Evolutionary conservation across 1,140 invertebrate species (phyloP).

Genomic region (Dufourea novaeangliae): DNA sequence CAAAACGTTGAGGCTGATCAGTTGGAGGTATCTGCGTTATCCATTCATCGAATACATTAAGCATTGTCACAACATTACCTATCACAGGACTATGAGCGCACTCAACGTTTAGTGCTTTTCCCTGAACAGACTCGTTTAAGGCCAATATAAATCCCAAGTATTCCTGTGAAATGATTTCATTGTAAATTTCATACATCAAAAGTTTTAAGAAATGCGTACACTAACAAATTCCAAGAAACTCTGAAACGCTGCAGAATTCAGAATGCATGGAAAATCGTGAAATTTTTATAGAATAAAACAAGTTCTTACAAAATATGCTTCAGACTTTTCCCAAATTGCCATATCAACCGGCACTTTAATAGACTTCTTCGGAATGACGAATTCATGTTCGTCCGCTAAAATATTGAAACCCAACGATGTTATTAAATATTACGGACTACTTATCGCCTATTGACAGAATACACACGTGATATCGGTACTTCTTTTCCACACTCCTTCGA

Average conservation of each 20-base stretch:
- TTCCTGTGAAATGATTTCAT: conserved; percentile 84
- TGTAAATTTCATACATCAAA: not conserved
- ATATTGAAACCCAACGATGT: conserved; percentile 35
- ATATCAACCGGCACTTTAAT: conserved; percentile 89
- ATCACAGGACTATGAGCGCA: conserved; percentile 85
- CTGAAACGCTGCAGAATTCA: no score
- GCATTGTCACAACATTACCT: conserved; percentile 85
- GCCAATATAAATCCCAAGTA: conserved; percentile 93
- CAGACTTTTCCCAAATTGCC: conserved; percentile 90
- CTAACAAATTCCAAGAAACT: no score
- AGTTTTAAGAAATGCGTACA: not conserved
- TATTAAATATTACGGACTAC: not conserved
- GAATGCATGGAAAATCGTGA: not conserved
- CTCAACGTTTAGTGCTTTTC: conserved; percentile 86
- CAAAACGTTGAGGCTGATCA: conserved; percentile 97
- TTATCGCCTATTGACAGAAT: conserved; percentile 3
- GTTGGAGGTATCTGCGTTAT: conserved; percentile 94
- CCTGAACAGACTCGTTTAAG: conserved; percentile 92
- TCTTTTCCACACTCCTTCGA: conserved; percentile 26
- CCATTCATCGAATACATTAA: conserved; percentile 89
- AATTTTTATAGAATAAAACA: conserved; percentile 25
- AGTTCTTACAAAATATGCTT: conserved; percentile 88
- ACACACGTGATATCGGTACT: conserved; percentile 62
- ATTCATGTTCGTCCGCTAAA: conserved; percentile 83
- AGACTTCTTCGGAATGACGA: conserved; percentile 85